Evolutionary conservation across 2,888 invertebrate species (phyloP).

Genomic region (Hydrotaea cyrtoneurina): DNA sequence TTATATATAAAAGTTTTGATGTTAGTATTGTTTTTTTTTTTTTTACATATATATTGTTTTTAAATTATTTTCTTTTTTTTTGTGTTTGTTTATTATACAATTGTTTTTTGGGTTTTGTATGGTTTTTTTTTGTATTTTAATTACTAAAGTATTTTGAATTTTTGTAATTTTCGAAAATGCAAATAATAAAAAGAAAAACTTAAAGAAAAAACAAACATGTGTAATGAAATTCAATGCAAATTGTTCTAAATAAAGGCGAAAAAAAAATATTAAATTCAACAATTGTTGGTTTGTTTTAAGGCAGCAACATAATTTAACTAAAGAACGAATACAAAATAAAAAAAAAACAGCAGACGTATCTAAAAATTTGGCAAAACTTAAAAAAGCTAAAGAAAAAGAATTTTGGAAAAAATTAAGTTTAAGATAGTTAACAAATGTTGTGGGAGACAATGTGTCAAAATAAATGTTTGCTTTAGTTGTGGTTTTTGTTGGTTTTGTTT

Average conservation of each 20-base stretch:
- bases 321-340: not conserved
- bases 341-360: not conserved
- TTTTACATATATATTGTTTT: constrained; percentile 25
- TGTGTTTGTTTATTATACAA: constrained; percentile 24
- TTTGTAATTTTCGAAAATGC: constrained; percentile 6
- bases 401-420: not conserved
- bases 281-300: not conserved
- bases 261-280: not conserved
- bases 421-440: not conserved
- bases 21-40: constrained; percentile 39
- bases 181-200: constrained; percentile 4
- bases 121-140: constrained; percentile 13
- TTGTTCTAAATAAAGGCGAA: not conserved
- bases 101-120: constrained; percentile 19
- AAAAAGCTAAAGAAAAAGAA: not conserved
- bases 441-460: too few species aligned
- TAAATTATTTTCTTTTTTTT: constrained; percentile 33
- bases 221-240: not conserved
- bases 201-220: constrained; percentile 4
- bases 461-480: too few species aligned
- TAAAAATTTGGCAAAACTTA: constrained; percentile 1
- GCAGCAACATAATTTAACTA: constrained; percentile 26
- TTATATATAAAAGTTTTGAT: constrained; percentile 47
- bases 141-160: not conserved
- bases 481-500: not conserved